A percentile compares a stretch with the other conserved stretches of the same genome.
These are phyloP conservation scores for Escarpia spicata DNA, from an alignment of 2,888 invertebrate genomes.

Conservation along the genomic window DNA sequence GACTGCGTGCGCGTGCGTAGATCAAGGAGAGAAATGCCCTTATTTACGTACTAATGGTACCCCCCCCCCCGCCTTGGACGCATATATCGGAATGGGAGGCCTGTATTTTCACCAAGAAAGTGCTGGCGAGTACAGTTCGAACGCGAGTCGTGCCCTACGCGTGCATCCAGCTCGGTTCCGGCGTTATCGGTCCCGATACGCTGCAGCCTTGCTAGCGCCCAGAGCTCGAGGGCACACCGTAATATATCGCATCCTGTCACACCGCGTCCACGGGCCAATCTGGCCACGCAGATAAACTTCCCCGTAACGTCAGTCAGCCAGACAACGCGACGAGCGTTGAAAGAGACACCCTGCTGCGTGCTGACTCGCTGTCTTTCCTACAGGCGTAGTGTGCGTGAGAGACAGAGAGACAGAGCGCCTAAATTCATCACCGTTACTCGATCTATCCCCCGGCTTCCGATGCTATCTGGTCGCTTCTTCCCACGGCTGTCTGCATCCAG, in stretches of 20 bases:
- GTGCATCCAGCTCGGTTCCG: background rate
- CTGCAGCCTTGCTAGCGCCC: background rate
- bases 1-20: no score
- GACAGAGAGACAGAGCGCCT: background rate
- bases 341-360: background rate
- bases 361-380: background rate
- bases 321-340: background rate
- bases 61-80: background rate
- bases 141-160: background rate
- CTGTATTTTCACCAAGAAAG: background rate
- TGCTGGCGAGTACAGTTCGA: background rate
- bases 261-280: background rate
- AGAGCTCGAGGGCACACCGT: background rate
- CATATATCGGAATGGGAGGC: background rate
- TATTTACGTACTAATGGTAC: background rate
- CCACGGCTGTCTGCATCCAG: background rate
- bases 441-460: background rate
- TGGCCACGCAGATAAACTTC: background rate
- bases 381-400: background rate
- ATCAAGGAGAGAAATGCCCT: no score
- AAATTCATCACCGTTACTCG: background rate
- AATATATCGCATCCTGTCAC: slow-evolving; percentile 7
- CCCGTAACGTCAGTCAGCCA: background rate
- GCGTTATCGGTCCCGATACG: background rate
- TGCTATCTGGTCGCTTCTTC: background rate